Base-by-base conservation (phyloP, 2,113 vertebrate genomes). In the Zapornia atra region DNA sequence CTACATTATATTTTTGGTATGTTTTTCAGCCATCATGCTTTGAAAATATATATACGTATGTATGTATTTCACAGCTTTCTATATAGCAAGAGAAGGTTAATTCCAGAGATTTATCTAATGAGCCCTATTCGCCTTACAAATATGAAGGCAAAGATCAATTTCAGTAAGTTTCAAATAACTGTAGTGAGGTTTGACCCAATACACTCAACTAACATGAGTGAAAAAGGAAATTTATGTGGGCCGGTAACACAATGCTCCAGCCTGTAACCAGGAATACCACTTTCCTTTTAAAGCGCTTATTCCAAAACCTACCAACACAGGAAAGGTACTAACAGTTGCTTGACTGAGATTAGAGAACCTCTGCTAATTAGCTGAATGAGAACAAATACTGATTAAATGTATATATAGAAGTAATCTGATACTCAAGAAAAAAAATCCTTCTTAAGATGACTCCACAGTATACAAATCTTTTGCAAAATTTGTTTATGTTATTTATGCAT, bases 401-500 rank as follows among this genome's bases (percentile, higher is more conserved):
- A 96, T 92, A 88, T 94, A 89, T 68, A 94, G 77, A 97, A 82
- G 46, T 85, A 88, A 95, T 96, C 86, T 96, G 81, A 93, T 48
- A 92, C 51, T 88, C 65, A 87, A 91, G 75, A 51, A 53, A 78
- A 93, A 95, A 91, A 57, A 54, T 46, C 70, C 38, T 88, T 46
- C 65, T 92, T 95, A 96, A 95, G 29, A 61, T 91, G 42, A 95
- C 44, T 88, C 84, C 80, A 88, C 88, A 93, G 42, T 9, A 64
- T 56, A 95, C 48, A 96, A 97, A 96, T 48, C 70, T 83, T 70
- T 89, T 6, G 26, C 54, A 96, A 97, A 98, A 97, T 96, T 90
- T 97, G 79, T 94, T 97, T 93, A 93, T 80, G 51, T 94, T 97
- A 97, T 97, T 97, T 97, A 97, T 95, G 83, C 89, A 96, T 97